A percentile compares a stretch with the other conserved stretches of the same genome.
Conservation (phyloP, 2,888 invertebrate species). For the Desoria tigrina region DNA sequence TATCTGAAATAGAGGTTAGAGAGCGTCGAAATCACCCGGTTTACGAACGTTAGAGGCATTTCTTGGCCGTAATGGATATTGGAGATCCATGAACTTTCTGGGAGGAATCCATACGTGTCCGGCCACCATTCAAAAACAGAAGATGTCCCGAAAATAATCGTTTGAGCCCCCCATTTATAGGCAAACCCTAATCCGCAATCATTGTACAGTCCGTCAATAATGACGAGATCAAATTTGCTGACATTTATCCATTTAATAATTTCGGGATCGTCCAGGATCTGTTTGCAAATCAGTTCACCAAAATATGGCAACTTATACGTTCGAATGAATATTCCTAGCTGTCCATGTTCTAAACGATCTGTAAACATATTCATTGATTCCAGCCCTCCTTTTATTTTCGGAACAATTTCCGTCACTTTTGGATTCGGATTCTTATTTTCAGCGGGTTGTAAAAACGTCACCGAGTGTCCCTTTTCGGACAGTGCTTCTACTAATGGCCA, state of each 20-base stretch:
- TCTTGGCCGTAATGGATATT: conserved; percentile 32
- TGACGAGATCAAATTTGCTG: conserved; percentile 36
- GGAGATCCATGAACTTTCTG: conserved; percentile 23
- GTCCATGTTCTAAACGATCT: conserved; percentile 24
- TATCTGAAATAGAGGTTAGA: conserved; percentile 11
- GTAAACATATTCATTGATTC: conserved; percentile 25
- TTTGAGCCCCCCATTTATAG: conserved; percentile 30
- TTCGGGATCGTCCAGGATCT: conserved; percentile 24
- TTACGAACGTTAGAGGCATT: conserved; percentile 24
- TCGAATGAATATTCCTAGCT: background rate
- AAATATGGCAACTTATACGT: conserved; percentile 19
- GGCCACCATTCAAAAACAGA: conserved; percentile 32
- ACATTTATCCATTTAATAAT: conserved; percentile 32
- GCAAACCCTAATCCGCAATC: conserved; percentile 46
- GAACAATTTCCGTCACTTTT: conserved; percentile 34
- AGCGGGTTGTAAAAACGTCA: conserved; percentile 31
- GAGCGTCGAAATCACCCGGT: conserved; percentile 27
- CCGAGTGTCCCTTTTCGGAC: conserved; percentile 36
- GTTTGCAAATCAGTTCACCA: conserved; percentile 24
- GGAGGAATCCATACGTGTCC: conserved; percentile 31
- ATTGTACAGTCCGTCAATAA: conserved; percentile 36
- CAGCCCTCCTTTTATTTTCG: background rate
- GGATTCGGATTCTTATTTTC: conserved; percentile 36
- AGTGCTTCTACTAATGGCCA: conserved; percentile 38
- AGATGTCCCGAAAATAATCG: conserved; percentile 37